Conservation (phyloP, 2,888 invertebrate genomes). For the Dermolepida albohirtum region DNA sequence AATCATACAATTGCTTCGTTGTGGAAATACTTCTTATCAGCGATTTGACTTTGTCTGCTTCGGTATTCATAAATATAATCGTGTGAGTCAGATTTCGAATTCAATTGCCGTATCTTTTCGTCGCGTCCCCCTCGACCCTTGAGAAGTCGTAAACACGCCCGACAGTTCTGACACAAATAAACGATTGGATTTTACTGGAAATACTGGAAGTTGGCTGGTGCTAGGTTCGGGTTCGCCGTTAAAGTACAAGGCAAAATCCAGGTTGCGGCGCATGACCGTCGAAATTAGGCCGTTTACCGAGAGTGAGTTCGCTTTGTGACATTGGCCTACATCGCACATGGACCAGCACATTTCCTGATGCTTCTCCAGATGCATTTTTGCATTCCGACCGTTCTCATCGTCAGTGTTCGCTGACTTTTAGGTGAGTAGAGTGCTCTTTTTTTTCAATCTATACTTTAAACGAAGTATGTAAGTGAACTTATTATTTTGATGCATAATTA, state of each 20-base stretch:
- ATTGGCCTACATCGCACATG: constrained; percentile 44
- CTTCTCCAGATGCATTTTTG: constrained; percentile 41
- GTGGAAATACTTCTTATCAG: no score
- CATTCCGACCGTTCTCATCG: constrained; percentile 33
- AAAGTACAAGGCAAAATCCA: constrained; percentile 40
- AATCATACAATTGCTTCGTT: no score
- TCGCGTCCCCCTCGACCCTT: no score
- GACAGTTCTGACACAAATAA: not conserved
- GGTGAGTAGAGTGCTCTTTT: constrained; percentile 39
- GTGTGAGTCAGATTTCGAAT: no score
- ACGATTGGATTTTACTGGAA: constrained; percentile 12
- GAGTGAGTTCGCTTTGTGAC: constrained; percentile 45
- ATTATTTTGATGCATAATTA: not conserved
- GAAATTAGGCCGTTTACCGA: constrained; percentile 42
- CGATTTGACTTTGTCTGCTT: no score
- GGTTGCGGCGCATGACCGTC: constrained; percentile 40
- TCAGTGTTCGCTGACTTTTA: constrained; percentile 29
- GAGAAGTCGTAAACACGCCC: not conserved
- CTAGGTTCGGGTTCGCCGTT: constrained; percentile 31
- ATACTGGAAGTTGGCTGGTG: constrained; percentile 17
- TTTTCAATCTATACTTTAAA: constrained; percentile 1
- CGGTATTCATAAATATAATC: no score
- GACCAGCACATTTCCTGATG: constrained; percentile 41
- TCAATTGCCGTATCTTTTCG: no score
- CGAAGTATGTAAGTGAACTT: not conserved